Evolutionary conservation across 2,888 invertebrate species (phyloP), one percentile per base, ranked within the genome.

Genomic region (Trilocha varians): DNA sequence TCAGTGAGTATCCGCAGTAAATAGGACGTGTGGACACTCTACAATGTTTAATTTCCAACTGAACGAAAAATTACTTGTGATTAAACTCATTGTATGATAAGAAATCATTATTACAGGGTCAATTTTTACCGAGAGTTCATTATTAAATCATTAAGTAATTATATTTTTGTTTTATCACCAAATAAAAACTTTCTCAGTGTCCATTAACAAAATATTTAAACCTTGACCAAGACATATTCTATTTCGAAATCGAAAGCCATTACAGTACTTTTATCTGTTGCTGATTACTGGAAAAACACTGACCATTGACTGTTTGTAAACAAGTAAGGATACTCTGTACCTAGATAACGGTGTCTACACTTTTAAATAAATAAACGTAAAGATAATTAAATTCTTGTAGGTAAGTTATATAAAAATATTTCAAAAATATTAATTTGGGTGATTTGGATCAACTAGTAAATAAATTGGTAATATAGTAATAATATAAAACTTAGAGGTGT

Each of bases 201-300:
- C n/a, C n/a, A n/a, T n/a, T n/a, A n/a, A n/a, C n/a, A n/a, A n/a
- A n/a, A n/a, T n/a, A n/a, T n/a, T n/a, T n/a, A n/a, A n/a, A n/a
- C n/a, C n/a, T n/a, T n/a, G n/a, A n/a, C n/a, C n/a, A n/a, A n/a
- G n/a, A n/a, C n/a, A n/a, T n/a, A n/a, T n/a, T n/a, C n/a, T n/a
- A n/a, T n/a, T n/a, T n/a, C n/a, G n/a, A n/a, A n/a, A n/a, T n/a
- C n/a, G n/a, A n/a, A n/a, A n/a, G n/a, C n/a, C n/a, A n/a, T n/a
- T n/a, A n/a, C n/a, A n/a, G n/a, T n/a, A n/a, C 6, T 25, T 25
- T 25, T 11, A 6, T 6, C 11, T 25, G 5, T 25, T 6, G 11
- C 25, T 25, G 25, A 9, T 25, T 25, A 11, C 25, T 59, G 74
- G 74, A 74, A 74, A 74, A 72, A 61, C 63, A 70, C 74, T 46